Evolutionary conservation across 2,888 invertebrate species (phyloP), one percentile per base, ranked within the genome.

Genomic region (Hypercompe scribonia): DNA sequence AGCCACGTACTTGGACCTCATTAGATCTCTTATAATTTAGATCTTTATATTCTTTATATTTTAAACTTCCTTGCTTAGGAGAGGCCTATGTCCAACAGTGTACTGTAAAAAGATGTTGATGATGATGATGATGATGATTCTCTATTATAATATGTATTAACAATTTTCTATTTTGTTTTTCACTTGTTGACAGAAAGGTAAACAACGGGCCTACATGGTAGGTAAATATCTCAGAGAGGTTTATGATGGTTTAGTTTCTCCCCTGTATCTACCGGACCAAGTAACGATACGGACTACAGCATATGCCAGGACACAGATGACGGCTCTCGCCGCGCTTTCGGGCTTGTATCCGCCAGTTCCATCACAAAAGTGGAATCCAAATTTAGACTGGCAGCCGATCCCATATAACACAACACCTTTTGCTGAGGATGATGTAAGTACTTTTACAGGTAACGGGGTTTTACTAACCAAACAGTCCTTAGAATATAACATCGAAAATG

Each of bases 251-350:
- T 91, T 96, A 42, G 86, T 96, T 58, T 96, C 94, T 0, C 84
- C 84, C 2, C 79, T 95, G 24, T 97, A 96, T 84, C 84, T 92
- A 1, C 91, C 95, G 21, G 93, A 94, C 58, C 94, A 97, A 87
- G 90, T 96, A 13, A 81, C 85, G 21, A 92, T 96, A 66, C 92
- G 96, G 36, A 97, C 97, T 54, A 97, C 98, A 0, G 97, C 97
- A 87, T 97, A 96, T 86, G 97, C 97, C 71, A 95, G 98, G 68
- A 98, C 98, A 0, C 96, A 98, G 91, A 97, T 97, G 96, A 97
- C 97, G 7, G 97, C 97, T 0, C 94, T 97, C 76, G 92, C 97
- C 39, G 97, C 97, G 7, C 91, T 97, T 74, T 96, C 97, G 2
- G 97, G 97, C 0, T 87, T 98, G 36, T 98, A 96, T 88, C 97